Evolutionary conservation across 2,888 invertebrate species (phyloP).

Genomic region (Endotricha flammealis): DNA sequence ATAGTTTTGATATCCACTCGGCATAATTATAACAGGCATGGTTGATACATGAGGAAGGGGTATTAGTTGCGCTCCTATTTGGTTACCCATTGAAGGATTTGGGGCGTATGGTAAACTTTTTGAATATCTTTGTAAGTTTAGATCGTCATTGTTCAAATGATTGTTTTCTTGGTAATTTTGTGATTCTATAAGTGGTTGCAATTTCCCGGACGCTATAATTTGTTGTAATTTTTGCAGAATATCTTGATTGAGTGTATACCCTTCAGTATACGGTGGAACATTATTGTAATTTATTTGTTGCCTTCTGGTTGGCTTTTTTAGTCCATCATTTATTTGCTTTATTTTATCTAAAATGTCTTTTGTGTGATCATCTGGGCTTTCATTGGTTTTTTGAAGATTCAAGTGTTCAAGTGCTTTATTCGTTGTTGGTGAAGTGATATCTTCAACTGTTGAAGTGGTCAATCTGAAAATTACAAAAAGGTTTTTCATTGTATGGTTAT

Average conservation of each 20-base stretch:
- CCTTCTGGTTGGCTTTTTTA: slow-evolving; percentile 49
- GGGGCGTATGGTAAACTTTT: slow-evolving; percentile 26
- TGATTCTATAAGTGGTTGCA: slow-evolving; percentile 30
- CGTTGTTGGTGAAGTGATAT: slow-evolving; percentile 1
- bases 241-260: slow-evolving; percentile 50
- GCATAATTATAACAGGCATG: slow-evolving; percentile 52
- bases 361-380: slow-evolving; percentile 31
- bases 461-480: slow-evolving; percentile 39
- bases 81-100: slow-evolving; percentile 19
- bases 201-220: slow-evolving; percentile 54
- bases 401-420: slow-evolving; percentile 18
- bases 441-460: slow-evolving; percentile 22
- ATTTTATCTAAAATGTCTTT: slow-evolving; percentile 77
- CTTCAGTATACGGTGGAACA: slow-evolving; percentile 37
- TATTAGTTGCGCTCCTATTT: slow-evolving; percentile 20
- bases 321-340: slow-evolving; percentile 67
- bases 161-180: slow-evolving; percentile 33
- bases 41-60: slow-evolving; percentile 46
- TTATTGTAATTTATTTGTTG: slow-evolving; percentile 43
- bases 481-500: slow-evolving; percentile 6
- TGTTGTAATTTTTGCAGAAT: slow-evolving; percentile 57
- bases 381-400: too few relatives aligned
- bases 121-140: slow-evolving; percentile 26
- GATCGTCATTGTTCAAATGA: slow-evolving; percentile 26
- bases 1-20: slow-evolving; percentile 30